These are phyloP conservation scores for Limosa lapponica DNA, from an alignment of 2,797 vertebrate genomes.

Conservation along the genomic window DNA sequence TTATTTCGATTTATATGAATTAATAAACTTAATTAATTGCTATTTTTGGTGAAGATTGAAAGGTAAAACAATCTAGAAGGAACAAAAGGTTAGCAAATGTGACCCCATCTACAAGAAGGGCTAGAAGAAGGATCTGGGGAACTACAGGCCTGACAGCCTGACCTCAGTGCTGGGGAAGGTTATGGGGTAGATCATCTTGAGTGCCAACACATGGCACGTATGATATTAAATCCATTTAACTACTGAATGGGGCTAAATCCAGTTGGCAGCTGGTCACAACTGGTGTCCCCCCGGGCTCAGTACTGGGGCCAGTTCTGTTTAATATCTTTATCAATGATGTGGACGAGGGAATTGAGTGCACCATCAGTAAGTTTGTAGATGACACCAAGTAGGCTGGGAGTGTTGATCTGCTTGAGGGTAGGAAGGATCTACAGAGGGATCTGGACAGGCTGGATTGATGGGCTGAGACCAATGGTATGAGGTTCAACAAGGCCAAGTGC, in stretches of 20 bases:
- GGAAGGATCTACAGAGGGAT: no score
- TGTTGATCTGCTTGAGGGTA: no score
- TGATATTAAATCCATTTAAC: no score
- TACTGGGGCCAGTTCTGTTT: no score
- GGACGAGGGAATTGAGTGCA: rapidly evolving
- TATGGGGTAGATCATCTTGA: neutral
- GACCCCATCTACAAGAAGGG: neutral
- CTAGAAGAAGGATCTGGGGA: neutral
- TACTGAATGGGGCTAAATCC: neutral
- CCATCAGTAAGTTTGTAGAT: neutral
- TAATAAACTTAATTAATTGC: neutral
- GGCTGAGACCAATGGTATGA: no score
- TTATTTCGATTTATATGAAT: neutral
- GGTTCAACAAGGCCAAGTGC: no score
- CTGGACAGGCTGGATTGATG: no score
- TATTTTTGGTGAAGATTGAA: neutral
- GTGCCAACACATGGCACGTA: neutral
- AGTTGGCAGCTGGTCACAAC: rapidly evolving
- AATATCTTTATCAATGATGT: neutral
- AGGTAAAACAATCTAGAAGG: neutral
- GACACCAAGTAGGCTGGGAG: neutral
- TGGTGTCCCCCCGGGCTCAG: neutral
- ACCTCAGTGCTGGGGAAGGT: neutral
- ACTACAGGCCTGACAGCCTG: neutral
- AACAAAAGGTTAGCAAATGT: neutral